phyloP scores from a whole-genome alignment of 2,113 vertebrate species.

The Callospermophilus lateralis region DNA sequence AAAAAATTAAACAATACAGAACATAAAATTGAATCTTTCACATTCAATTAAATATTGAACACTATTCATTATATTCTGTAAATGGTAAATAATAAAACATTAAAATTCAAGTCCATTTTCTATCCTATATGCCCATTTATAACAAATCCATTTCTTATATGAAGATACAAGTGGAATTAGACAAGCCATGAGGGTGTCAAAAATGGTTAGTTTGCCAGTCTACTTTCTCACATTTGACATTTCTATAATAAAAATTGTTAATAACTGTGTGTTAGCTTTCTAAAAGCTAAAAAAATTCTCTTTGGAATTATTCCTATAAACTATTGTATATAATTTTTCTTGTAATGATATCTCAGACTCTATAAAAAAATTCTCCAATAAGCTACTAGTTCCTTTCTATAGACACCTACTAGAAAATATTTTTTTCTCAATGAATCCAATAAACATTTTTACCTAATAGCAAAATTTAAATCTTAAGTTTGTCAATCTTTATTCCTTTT shows the following conservation, averaged over 20 bases:
- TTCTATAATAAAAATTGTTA: constrained; percentile 42
- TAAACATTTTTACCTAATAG: neutral
- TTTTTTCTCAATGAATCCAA: neutral
- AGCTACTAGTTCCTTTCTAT: neutral
- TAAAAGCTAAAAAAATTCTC: neutral
- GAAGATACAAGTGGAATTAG: neutral
- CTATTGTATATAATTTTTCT: constrained; percentile 22
- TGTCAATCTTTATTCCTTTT: neutral
- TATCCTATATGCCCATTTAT: constrained; percentile 15
- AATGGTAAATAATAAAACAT: neutral
- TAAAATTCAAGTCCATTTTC: constrained; percentile 19
- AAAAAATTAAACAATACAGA: neutral
- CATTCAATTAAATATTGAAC: neutral
- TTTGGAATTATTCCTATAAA: neutral
- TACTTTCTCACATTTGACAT: constrained; percentile 10
- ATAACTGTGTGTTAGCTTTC: neutral
- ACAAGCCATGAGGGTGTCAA: neutral
- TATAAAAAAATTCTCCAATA: neutral
- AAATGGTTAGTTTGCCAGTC: neutral
- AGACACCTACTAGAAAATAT: constrained; percentile 51
- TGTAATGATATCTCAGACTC: neutral
- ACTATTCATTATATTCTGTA: constrained; percentile 31
- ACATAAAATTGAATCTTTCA: constrained; percentile 32
- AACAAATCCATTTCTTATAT: neutral
- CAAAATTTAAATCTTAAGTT: constrained; percentile 22